Evolutionary conservation across 2,888 invertebrate genomes (phyloP), one percentile per base, ranked within the genome.

Genomic region (Drosophila nigricruria): DNA sequence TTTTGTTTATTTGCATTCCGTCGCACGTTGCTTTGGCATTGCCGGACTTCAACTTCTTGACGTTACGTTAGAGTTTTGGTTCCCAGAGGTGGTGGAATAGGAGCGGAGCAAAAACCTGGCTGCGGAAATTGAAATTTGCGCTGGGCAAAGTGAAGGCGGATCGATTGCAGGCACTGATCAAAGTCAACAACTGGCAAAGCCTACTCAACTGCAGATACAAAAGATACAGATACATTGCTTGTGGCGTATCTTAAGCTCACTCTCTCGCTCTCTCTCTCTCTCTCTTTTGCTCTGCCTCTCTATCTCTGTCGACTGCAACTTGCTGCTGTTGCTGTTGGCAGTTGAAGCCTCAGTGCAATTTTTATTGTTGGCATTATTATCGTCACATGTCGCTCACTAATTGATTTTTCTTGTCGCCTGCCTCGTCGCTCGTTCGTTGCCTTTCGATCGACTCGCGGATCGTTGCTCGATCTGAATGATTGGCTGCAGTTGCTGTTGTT

Each of bases 361-460:
- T 88, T 90, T 90, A 88, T 88, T 88, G 87, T 85, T 85, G 90
- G 89, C 90, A 91, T 89, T 92, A 92, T 92, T 92, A 92, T 93
- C 92, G 91, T 91, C 92, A 92, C 88, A 92, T 92, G 92, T 92
- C 92, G 92, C 91, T 91, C 92, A 90, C 92, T 93, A 93, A 93
- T 93, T 93, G 93, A 93, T 93, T 93, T 93, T 93, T 92, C 93
- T 92, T 93, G 93, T 93, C 92, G 91, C 91, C 91, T 91, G 91
- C 81, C 90, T 88, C 81, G 90, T 75, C 75, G 76, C 64, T 74
- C 68, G 75, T 66, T 76, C 57, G 58, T 45, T 75, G 59, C 50
- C 61, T 40, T 32, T 27, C 74, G 68, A 73, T 79, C 68, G 75
- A 57, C 45, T 52, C 70, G 72, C 72, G 72, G 77, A 85, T 70